Evolutionary conservation across 2,888 invertebrate species (phyloP), one percentile per base, ranked within the genome.

Genomic region (Eupithecia pulchellata): DNA sequence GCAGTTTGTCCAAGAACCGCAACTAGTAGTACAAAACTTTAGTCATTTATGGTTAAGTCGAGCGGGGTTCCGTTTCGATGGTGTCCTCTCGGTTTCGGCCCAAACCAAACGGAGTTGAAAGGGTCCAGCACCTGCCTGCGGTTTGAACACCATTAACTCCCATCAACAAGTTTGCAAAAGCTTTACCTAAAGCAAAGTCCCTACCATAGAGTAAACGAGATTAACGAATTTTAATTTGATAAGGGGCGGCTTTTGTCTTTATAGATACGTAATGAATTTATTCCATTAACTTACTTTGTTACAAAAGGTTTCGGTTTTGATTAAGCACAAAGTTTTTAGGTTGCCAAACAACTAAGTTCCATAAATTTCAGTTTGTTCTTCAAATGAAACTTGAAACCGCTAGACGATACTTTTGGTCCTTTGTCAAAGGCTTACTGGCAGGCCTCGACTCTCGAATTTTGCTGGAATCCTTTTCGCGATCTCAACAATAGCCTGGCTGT

Each of bases 311-410:
- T 69, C 36, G 20, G 39, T 20, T 62, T 39, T 55, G 42, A 42
- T 42, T n/a, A 42, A 42, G 61, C 52, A 27, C 29, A 39, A 63
- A 62, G 34, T 62, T 68, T 55, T 62, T 55, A 32, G 69, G 69
- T 72, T 64, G 66, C 70, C 72, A 72, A 73, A 75, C 71, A 68
- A 64, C 57, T 42, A 39, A 39, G 55, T 39, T 27, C 65, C 34
- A 67, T 71, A 34, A 64, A 67, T 69, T 72, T 57, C 60, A 65
- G 47, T 75, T 75, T 72, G 60, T 58, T 66, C 57, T 71, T 58
- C 25, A 67, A 68, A 62, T 42, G 71, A 75, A 81, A 78, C 68
- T 75, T 84, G 82, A 84, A 79, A 78, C 69, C 70, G 81, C 83
- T 80, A 77, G 77, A 75, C 76, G 66, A 25, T 32, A 20, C 34